A percentile compares a stretch with the other conserved stretches of the same genome.
phyloP scores from a whole-genome alignment of 2,888 invertebrate species.

The Caenorhabditis japonica region DNA sequence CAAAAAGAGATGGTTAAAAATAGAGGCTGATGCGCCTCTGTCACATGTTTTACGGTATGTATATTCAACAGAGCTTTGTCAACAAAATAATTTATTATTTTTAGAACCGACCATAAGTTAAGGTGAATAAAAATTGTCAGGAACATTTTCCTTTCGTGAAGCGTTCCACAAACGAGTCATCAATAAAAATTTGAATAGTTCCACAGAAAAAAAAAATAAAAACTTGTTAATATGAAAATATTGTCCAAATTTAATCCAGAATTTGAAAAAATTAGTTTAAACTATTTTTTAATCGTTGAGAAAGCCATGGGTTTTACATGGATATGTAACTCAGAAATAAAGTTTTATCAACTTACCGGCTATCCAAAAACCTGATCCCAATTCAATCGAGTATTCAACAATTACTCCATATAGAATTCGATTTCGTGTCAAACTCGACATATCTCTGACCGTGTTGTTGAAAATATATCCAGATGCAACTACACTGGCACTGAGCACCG shows the following conservation, averaged over 20 bases:
- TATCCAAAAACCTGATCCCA: conserved; percentile 16
- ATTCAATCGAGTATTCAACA: conserved; percentile 13
- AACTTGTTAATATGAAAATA: too few species aligned
- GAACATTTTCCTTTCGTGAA: too few species aligned
- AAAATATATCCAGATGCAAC: background rate
- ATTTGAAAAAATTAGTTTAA: too few species aligned
- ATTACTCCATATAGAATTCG: conserved; percentile 17
- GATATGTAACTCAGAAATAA: background rate
- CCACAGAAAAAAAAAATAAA: conserved; percentile 28
- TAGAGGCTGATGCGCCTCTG: too few species aligned
- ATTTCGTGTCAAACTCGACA: conserved; percentile 9
- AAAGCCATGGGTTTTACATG: too few species aligned
- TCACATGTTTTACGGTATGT: too few species aligned
- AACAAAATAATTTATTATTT: too few species aligned
- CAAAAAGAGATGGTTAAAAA: too few species aligned
- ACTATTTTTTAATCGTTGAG: too few species aligned
- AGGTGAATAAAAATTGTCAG: conserved; percentile 10
- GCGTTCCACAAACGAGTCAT: conserved; percentile 9
- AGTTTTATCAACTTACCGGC: conserved; percentile 6
- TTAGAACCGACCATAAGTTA: too few species aligned
- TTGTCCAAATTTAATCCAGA: too few species aligned
- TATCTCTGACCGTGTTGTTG: conserved; percentile 1
- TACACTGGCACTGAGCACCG: background rate
- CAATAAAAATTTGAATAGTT: conserved; percentile 28
- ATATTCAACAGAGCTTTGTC: too few species aligned